Evolutionary conservation across 2,113 vertebrate genomes (phyloP).

Genomic region (Sitta europaea): DNA sequence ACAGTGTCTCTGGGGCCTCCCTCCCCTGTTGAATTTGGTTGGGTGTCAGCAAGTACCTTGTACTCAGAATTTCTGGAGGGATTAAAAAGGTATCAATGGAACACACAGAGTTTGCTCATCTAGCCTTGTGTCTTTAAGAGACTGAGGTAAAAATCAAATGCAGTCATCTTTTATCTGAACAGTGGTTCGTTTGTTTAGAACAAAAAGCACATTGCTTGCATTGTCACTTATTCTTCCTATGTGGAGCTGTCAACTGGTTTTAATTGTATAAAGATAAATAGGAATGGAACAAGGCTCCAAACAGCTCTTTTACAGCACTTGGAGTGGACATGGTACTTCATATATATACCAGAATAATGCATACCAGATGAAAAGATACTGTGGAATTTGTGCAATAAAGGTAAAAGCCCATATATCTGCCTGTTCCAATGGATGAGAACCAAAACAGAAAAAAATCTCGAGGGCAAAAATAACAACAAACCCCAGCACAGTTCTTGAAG

Average conservation of each 20-base stretch:
- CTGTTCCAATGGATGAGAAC: neutral
- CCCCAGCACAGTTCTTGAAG: neutral
- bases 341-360: constrained; percentile 12
- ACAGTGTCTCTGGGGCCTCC: neutral
- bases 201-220: neutral
- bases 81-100: neutral
- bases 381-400: constrained; percentile 20
- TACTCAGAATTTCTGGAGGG: neutral
- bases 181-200: neutral
- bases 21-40: neutral
- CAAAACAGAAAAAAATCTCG: neutral
- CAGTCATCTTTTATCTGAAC: neutral
- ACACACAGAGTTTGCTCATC: neutral
- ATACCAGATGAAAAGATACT: constrained; percentile 32
- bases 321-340: neutral
- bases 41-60: neutral
- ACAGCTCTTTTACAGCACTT: neutral
- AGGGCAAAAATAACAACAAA: neutral
- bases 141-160: neutral
- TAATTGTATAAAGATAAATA: neutral
- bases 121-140: neutral
- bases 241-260: neutral
- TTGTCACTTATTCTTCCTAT: neutral
- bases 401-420: constrained; percentile 22
- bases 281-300: neutral